Conservation (phyloP, 2,888 invertebrate species). For the Notodonta ziczac region DNA sequence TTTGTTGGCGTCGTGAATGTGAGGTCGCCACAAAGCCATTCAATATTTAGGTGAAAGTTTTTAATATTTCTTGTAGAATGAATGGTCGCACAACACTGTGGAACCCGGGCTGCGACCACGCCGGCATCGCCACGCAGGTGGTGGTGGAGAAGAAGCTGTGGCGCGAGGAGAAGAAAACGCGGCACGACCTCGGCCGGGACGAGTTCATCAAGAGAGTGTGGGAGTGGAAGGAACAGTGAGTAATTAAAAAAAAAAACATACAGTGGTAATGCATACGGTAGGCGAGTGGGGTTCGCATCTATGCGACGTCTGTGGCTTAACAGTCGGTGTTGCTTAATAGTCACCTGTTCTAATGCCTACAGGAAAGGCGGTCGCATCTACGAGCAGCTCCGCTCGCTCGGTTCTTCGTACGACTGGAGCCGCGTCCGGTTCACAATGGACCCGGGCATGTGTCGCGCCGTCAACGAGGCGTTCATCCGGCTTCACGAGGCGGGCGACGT, state of each 20-base stretch:
- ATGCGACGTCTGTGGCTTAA: too few species aligned
- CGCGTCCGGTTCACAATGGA: constrained; percentile 99
- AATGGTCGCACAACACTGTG: constrained; percentile 95
- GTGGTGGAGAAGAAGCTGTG: constrained; percentile 98
- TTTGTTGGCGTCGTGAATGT: too few species aligned
- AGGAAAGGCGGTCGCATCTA: constrained; percentile 91
- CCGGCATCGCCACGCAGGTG: constrained; percentile 99
- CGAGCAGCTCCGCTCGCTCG: constrained; percentile 93
- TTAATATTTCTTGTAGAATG: constrained; percentile 88
- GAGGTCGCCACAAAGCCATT: too few species aligned
- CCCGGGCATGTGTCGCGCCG: constrained; percentile 92
- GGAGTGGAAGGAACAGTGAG: constrained; percentile 95
- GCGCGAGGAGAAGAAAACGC: constrained; percentile 92
- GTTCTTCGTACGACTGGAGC: constrained; percentile 98
- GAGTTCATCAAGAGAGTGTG: constrained; percentile 96
- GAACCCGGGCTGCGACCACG: constrained; percentile 99
- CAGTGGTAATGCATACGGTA: too few species aligned
- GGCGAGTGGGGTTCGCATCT: too few species aligned
- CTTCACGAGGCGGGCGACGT: constrained; percentile 95
- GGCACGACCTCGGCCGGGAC: constrained; percentile 98
- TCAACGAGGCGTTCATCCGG: constrained; percentile 96
- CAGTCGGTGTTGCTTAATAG: too few species aligned
- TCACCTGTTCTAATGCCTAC: constrained; percentile 39
- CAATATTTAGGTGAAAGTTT: too few species aligned
- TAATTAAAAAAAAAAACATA: too few species aligned